Percentiles rank a stretch among this genome's conserved stretches.
Evolutionary conservation across 2,888 invertebrate genomes (phyloP).

Genomic region (Ophonus ardosiacus): DNA sequence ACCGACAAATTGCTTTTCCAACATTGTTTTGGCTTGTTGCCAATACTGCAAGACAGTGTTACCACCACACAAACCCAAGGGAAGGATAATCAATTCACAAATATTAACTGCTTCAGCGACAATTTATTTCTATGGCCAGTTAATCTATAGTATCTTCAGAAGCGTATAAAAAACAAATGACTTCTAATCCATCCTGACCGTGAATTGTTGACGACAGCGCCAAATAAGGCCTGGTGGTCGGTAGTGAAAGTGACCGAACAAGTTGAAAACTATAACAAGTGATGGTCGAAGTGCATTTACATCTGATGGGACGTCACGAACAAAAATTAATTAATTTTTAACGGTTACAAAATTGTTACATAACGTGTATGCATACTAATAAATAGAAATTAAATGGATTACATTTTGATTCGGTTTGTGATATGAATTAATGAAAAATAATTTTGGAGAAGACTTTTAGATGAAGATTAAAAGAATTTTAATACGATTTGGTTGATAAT

Average conservation of each 20-base stretch:
- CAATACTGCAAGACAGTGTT: not conserved
- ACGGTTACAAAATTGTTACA: slow-evolving; percentile 29
- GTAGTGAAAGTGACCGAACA: slow-evolving; percentile 69
- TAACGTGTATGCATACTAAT: slow-evolving; percentile 18
- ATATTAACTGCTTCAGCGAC: too few relatives aligned
- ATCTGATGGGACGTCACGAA: slow-evolving; percentile 7
- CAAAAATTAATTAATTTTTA: slow-evolving; percentile 52
- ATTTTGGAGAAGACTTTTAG: not conserved
- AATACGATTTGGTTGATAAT: too few relatives aligned
- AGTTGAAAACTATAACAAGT: slow-evolving; percentile 54
- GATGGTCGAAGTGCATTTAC: not conserved
- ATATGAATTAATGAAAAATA: not conserved
- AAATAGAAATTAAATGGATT: not conserved
- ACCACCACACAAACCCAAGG: not conserved
- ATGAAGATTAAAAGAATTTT: too few relatives aligned
- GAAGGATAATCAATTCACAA: too few relatives aligned
- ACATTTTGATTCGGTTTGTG: not conserved
- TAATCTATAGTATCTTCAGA: not conserved
- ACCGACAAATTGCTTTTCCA: not conserved
- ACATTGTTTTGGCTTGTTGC: not conserved
- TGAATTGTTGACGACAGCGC: slow-evolving; percentile 68
- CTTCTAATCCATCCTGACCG: slow-evolving; percentile 65
- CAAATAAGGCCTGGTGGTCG: slow-evolving; percentile 70
- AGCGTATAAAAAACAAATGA: not conserved
- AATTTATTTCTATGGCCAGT: not conserved